Percentiles rank a stretch among this genome's conserved stretches.
Conservation (phyloP, 2,797 vertebrate genomes). For the Catharus ustulatus region DNA sequence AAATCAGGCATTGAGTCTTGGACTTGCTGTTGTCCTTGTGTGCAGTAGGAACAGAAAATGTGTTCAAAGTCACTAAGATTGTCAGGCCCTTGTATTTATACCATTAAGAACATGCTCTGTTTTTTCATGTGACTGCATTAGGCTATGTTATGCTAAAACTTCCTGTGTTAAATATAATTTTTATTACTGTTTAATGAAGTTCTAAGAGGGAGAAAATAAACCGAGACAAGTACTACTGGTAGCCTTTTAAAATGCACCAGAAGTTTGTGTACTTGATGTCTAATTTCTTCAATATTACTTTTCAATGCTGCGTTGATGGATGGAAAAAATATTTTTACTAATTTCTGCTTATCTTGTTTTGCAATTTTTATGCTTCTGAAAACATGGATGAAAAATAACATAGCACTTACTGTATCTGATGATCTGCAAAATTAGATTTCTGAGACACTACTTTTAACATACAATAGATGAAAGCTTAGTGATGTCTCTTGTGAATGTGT, state of each 20-base stretch:
- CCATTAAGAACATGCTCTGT: background rate
- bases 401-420: background rate
- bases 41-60: background rate
- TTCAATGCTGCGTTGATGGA: background rate
- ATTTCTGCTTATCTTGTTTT: slow-evolving; percentile 14
- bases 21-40: background rate
- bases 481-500: background rate
- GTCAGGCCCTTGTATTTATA: background rate
- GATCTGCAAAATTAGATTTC: slow-evolving; percentile 14
- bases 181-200: background rate
- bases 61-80: background rate
- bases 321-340: slow-evolving; percentile 20
- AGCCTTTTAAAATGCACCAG: background rate
- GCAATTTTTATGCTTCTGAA: slow-evolving; percentile 24
- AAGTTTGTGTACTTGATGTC: background rate
- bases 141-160: background rate
- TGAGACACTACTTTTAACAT: background rate
- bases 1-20: background rate
- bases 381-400: background rate
- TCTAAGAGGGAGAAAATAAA: background rate
- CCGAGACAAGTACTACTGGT: background rate
- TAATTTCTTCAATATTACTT: background rate
- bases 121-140: background rate
- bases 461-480: background rate
- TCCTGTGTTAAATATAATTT: background rate